These are phyloP conservation scores for Drosophila yakuba DNA, from an alignment of 1,140 invertebrate species.

Conservation along the genomic window DNA sequence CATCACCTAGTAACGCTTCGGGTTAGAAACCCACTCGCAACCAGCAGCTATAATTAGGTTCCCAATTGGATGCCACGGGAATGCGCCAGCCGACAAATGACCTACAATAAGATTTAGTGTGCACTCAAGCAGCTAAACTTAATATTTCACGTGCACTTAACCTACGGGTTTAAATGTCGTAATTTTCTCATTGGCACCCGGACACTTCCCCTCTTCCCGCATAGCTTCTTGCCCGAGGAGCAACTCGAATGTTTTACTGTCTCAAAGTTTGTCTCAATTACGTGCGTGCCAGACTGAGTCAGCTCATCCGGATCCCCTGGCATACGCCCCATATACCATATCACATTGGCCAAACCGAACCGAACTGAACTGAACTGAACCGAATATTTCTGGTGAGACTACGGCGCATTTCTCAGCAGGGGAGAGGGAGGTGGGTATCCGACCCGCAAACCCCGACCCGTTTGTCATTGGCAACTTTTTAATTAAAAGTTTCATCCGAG, in stretches of 20 bases:
- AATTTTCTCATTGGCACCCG: constrained; percentile 75
- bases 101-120: constrained; percentile 77
- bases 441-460: constrained; percentile 36
- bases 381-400: constrained; percentile 67
- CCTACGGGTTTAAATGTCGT: constrained; percentile 80
- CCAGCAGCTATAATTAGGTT: constrained; percentile 40
- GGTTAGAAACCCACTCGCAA: constrained; percentile 12
- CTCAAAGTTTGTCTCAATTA: constrained; percentile 82
- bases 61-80: constrained; percentile 7
- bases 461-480: constrained; percentile 82
- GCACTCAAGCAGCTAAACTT: constrained; percentile 79
- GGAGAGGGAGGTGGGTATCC: too few relatives aligned
- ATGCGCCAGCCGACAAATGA: constrained; percentile 82
- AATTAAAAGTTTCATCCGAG: constrained; percentile 83
- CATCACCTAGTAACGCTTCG: background rate
- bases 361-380: constrained; percentile 22
- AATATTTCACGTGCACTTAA: constrained; percentile 82
- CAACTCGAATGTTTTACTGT: constrained; percentile 75
- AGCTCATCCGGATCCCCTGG: constrained; percentile 15
- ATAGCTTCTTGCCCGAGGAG: constrained; percentile 20
- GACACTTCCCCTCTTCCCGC: background rate
- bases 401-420: constrained; percentile 44
- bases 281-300: constrained; percentile 75
- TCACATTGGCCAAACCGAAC: constrained; percentile 44
- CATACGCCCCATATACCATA: constrained; percentile 10